A percentile compares a stretch with the other conserved stretches of the same genome.
phyloP scores from a whole-genome alignment of 2,888 invertebrate genomes.

The Erebia epiphron region DNA sequence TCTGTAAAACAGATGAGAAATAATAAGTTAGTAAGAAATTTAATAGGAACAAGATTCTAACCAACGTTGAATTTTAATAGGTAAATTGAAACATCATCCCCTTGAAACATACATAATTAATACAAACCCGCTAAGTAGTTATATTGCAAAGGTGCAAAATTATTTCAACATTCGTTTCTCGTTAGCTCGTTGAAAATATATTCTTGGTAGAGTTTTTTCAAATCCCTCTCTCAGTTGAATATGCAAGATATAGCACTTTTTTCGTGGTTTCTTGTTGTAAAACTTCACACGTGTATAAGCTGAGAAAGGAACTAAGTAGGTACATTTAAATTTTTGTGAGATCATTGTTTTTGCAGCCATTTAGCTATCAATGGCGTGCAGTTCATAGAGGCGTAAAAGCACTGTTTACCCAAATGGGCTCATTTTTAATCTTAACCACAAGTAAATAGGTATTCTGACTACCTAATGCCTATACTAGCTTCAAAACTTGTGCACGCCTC shows the following conservation, averaged over 20 bases:
- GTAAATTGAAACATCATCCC: conserved; percentile 17
- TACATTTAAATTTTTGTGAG: not conserved
- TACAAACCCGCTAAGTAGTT: conserved; percentile 1
- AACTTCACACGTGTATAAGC: not conserved
- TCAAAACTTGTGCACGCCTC: too few relatives aligned
- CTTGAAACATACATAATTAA: conserved; percentile 20
- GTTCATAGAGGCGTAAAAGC: too few relatives aligned
- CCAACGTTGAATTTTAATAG: conserved; percentile 1
- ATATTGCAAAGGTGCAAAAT: conserved; percentile 21
- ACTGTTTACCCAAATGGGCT: too few relatives aligned
- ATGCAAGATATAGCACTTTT: conserved; percentile 6
- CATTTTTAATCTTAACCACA: too few relatives aligned
- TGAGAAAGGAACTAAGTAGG: not conserved
- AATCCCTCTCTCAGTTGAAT: conserved; percentile 2
- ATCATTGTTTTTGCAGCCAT: too few relatives aligned
- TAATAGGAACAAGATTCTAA: not conserved
- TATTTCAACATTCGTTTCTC: conserved; percentile 20
- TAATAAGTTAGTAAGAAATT: too few relatives aligned
- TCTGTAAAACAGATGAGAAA: too few relatives aligned
- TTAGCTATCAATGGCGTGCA: too few relatives aligned
- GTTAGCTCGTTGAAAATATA: conserved; percentile 28
- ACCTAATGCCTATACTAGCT: too few relatives aligned
- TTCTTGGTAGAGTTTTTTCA: conserved; percentile 20
- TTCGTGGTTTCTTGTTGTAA: conserved; percentile 17
- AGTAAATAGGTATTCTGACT: too few relatives aligned